Evolutionary conservation across 2,113 vertebrate genomes (phyloP).

Genomic region (Oryzias curvinotus): DNA sequence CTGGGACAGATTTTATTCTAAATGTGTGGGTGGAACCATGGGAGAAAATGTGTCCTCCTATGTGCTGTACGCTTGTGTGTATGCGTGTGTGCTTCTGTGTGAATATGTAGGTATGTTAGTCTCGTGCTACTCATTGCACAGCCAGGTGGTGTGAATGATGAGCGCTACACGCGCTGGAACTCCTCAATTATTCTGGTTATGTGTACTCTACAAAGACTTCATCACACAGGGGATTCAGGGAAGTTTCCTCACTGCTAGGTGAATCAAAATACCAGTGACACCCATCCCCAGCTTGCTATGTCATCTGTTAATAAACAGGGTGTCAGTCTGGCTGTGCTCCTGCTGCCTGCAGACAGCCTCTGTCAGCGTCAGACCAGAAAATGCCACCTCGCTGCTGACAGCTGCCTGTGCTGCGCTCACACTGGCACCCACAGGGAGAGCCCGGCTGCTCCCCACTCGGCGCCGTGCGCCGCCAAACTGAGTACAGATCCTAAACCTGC

Average conservation of each 20-base stretch:
- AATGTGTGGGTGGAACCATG: slow-evolving; percentile 55
- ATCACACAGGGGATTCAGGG: slow-evolving; percentile 78
- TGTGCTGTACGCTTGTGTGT: slow-evolving; percentile 12
- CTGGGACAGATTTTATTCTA: slow-evolving; percentile 54
- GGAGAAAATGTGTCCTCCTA: slow-evolving; percentile 44
- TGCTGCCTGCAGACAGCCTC: slow-evolving; percentile 90
- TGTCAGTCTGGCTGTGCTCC: slow-evolving; percentile 94
- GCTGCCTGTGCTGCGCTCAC: slow-evolving; percentile 87
- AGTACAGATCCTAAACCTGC: slow-evolving; percentile 62
- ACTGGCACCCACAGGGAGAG: slow-evolving; percentile 76
- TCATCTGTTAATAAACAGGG: slow-evolving; percentile 96
- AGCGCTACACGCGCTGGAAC: slow-evolving; percentile 58
- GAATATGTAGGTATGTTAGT: slow-evolving; percentile 21
- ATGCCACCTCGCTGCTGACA: slow-evolving; percentile 93
- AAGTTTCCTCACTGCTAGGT: slow-evolving; percentile 82
- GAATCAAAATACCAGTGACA: slow-evolving; percentile 90
- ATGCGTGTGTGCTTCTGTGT: slow-evolving; percentile 1
- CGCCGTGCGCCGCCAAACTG: slow-evolving; percentile 41
- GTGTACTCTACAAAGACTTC: slow-evolving; percentile 83
- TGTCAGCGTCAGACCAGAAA: slow-evolving; percentile 91
- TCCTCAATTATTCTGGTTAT: slow-evolving; percentile 83
- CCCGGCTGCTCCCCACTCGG: slow-evolving; percentile 82
- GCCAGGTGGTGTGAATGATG: slow-evolving; percentile 43
- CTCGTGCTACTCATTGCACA: slow-evolving; percentile 38
- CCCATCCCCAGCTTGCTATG: slow-evolving; percentile 84